Percentiles rank a stretch among this genome's conserved stretches.
These are phyloP conservation scores for Macropodus opercularis DNA, from an alignment of 2,797 vertebrate species.

Conservation along the genomic window DNA sequence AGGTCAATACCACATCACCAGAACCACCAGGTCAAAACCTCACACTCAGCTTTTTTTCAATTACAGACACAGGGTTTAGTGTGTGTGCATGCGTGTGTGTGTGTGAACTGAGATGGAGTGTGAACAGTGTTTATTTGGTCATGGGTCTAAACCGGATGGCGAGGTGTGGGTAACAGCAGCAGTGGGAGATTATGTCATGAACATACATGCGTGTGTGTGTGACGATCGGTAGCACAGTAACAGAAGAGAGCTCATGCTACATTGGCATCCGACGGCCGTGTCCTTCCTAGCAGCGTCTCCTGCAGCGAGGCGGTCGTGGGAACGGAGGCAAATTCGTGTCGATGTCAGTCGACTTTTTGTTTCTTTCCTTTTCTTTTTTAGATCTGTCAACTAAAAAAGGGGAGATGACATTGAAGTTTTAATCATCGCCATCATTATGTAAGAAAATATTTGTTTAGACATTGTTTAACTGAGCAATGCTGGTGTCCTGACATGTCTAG, in stretches of 20 bases:
- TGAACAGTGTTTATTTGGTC: slow-evolving; percentile 76
- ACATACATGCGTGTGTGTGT: slow-evolving; percentile 16
- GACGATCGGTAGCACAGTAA: slow-evolving; percentile 35
- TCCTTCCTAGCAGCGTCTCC: slow-evolving; percentile 68
- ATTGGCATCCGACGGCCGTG: slow-evolving; percentile 70
- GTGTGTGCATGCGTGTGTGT: background rate
- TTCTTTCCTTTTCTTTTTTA: too few relatives aligned
- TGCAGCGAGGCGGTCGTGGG: slow-evolving; percentile 76
- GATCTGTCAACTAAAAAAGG: too few relatives aligned
- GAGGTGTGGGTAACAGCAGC: slow-evolving; percentile 72
- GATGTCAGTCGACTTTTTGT: too few relatives aligned
- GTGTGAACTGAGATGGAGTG: slow-evolving; percentile 43
- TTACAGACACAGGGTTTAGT: slow-evolving; percentile 57
- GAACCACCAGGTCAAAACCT: slow-evolving; percentile 58
- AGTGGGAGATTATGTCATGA: slow-evolving; percentile 61
- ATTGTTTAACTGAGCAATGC: background rate
- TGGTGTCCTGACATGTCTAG: slow-evolving; percentile 19
- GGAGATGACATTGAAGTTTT: too few relatives aligned
- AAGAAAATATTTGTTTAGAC: too few relatives aligned
- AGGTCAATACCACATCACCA: slow-evolving; percentile 59
- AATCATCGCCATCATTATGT: too few relatives aligned
- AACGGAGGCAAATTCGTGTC: too few relatives aligned
- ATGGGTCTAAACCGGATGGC: slow-evolving; percentile 72
- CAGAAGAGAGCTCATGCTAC: slow-evolving; percentile 73
- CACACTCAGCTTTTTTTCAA: slow-evolving; percentile 71